phyloP scores from a whole-genome alignment of 2,797 vertebrate genomes.

The Myiotriccus ornatus region DNA sequence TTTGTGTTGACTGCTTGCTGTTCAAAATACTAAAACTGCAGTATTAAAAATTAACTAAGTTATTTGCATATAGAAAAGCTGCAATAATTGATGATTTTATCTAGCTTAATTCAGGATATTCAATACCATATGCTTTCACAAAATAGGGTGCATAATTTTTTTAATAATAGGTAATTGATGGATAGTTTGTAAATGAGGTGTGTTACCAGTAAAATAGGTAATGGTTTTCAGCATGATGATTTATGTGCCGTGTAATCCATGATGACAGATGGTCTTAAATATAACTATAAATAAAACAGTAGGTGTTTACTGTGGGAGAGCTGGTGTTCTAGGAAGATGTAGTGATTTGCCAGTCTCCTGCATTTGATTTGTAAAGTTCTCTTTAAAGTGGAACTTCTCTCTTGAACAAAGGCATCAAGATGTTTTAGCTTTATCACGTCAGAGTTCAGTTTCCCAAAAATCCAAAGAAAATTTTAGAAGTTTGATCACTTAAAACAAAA shows the following conservation, averaged over 20 bases:
- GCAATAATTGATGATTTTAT: constrained; percentile 39
- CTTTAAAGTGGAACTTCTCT: background rate
- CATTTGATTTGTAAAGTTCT: background rate
- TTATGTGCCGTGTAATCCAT: constrained; percentile 51
- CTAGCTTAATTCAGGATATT: background rate
- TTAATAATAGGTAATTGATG: constrained; percentile 22
- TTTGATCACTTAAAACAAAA: background rate
- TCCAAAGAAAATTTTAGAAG: background rate
- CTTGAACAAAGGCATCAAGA: background rate
- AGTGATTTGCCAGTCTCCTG: background rate
- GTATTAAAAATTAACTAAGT: constrained; percentile 12
- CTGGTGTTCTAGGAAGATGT: background rate
- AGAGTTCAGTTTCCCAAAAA: background rate
- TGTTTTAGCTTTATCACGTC: background rate
- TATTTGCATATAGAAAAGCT: constrained; percentile 29
- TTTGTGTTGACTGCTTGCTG: background rate
- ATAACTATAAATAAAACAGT: constrained; percentile 60
- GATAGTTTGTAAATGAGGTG: constrained; percentile 47
- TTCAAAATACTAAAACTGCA: constrained; percentile 22
- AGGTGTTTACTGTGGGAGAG: constrained; percentile 35
- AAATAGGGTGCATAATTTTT: background rate
- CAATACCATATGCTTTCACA: constrained; percentile 1
- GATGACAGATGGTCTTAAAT: constrained; percentile 54
- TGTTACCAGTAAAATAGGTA: constrained; percentile 50
- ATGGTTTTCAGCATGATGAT: constrained; percentile 52